Percentiles rank a stretch among this genome's conserved stretches.
These are phyloP conservation scores for Luperina nickerlii DNA, from an alignment of 2,888 invertebrate species.

Conservation along the genomic window DNA sequence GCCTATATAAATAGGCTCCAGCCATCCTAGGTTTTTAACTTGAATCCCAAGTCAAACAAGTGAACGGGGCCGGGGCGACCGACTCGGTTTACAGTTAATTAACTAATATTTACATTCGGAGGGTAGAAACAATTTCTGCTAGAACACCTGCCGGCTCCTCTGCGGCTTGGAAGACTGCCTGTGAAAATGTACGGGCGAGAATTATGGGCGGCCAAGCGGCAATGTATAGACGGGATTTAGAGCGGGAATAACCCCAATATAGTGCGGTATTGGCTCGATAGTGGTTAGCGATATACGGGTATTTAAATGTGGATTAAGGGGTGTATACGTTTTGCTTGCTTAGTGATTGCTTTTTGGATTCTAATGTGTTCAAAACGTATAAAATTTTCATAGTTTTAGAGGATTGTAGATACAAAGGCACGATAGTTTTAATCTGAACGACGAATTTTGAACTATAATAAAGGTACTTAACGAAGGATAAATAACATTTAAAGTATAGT, in stretches of 20 bases:
- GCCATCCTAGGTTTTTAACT: constrained; percentile 63
- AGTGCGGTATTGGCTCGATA: constrained; percentile 34
- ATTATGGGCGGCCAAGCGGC: constrained; percentile 44
- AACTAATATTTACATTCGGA: constrained; percentile 89
- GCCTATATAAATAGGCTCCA: constrained; percentile 40
- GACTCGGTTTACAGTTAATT: constrained; percentile 87
- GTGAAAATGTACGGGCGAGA: constrained; percentile 67
- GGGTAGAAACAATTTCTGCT: constrained; percentile 83
- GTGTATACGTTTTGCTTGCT: constrained; percentile 16
- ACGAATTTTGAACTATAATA: not conserved
- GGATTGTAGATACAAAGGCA: not conserved
- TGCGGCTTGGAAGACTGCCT: constrained; percentile 79
- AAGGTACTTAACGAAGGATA: not conserved
- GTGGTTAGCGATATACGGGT: constrained; percentile 37
- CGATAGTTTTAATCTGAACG: not conserved
- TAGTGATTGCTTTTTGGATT: not conserved
- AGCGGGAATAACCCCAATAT: constrained; percentile 48
- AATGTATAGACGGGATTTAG: constrained; percentile 47
- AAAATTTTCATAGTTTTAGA: not conserved
- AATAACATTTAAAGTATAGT: not conserved
- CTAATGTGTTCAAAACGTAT: not conserved
- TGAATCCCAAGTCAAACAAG: constrained; percentile 71
- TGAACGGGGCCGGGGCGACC: constrained; percentile 66
- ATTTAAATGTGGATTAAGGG: constrained; percentile 52
- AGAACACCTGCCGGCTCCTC: constrained; percentile 82